phyloP scores from a whole-genome alignment of 2,797 vertebrate species.

The Dendrocincla tyrannina region DNA sequence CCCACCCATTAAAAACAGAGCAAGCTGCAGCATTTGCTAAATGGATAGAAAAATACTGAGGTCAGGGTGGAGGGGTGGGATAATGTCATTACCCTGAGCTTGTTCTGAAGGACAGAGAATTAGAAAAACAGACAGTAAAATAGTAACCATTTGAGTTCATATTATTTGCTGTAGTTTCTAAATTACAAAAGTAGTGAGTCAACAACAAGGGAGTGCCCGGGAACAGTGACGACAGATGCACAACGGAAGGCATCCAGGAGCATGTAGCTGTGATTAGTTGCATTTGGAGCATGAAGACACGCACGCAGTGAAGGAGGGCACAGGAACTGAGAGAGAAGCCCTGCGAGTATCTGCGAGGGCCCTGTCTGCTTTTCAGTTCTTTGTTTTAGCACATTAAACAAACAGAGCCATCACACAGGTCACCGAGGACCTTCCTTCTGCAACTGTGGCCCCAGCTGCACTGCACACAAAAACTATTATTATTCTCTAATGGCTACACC shows the following conservation, averaged over 20 bases:
- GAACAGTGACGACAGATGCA: neutral
- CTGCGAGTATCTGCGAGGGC: neutral
- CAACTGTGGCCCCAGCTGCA: constrained; percentile 31
- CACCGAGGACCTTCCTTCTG: constrained; percentile 7
- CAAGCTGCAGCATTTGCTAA: constrained; percentile 56
- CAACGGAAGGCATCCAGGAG: neutral
- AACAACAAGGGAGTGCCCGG: neutral
- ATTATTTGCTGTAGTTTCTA: neutral
- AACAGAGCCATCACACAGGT: neutral
- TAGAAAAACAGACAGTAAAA: neutral
- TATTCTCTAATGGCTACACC: constrained; percentile 51
- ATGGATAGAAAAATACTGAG: constrained; percentile 55
- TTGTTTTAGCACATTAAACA: constrained; percentile 55
- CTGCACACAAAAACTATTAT: constrained; percentile 47
- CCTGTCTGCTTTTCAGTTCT: constrained; percentile 14
- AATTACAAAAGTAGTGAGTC: constrained; percentile 11
- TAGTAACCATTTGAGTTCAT: neutral
- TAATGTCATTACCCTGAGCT: constrained; percentile 20
- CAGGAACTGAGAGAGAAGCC: neutral
- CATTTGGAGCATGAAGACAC: constrained; percentile 54
- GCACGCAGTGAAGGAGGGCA: neutral
- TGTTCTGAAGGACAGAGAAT: neutral
- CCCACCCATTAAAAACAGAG: constrained; percentile 60
- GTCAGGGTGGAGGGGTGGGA: constrained; percentile 31
- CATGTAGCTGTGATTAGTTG: constrained; percentile 11